Evolutionary conservation across 2,888 invertebrate genomes (phyloP).

Genomic region (Seira sanloemensis): DNA sequence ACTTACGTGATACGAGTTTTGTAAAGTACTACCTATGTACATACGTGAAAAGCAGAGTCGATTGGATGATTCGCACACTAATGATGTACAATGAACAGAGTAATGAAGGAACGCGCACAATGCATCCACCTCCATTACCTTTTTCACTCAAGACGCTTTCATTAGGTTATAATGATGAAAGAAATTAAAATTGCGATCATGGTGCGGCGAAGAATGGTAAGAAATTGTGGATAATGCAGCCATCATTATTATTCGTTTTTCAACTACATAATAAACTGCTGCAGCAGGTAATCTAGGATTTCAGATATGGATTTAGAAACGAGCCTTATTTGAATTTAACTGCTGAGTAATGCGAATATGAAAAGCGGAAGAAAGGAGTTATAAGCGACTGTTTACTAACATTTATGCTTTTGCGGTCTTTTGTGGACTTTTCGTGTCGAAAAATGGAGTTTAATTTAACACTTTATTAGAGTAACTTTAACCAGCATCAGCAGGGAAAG

Average conservation of each 20-base stretch:
- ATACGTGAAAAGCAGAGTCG: too few relatives aligned
- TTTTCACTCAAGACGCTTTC: neutral
- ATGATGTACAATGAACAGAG: neutral
- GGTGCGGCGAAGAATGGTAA: neutral
- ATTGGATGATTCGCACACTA: too few relatives aligned
- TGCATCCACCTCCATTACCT: neutral
- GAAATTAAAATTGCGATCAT: neutral
- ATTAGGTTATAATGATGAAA: constrained; percentile 4
- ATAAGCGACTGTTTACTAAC: neutral
- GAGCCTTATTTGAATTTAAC: constrained; percentile 52
- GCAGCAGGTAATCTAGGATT: constrained; percentile 51
- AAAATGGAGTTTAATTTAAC: constrained; percentile 4
- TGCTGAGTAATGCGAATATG: constrained; percentile 52
- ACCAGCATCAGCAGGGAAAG: neutral
- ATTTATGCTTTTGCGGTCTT: neutral
- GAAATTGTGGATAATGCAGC: neutral
- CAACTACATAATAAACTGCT: constrained; percentile 36
- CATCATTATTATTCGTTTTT: constrained; percentile 19
- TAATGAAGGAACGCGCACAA: neutral
- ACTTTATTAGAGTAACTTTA: neutral
- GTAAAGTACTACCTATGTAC: too few relatives aligned
- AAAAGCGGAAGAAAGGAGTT: constrained; percentile 7
- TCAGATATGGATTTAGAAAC: constrained; percentile 32
- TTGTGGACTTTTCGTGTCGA: neutral
- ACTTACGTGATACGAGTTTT: too few relatives aligned